phyloP scores from a whole-genome alignment of 1,140 invertebrate genomes.

The Anastrepha obliqua region DNA sequence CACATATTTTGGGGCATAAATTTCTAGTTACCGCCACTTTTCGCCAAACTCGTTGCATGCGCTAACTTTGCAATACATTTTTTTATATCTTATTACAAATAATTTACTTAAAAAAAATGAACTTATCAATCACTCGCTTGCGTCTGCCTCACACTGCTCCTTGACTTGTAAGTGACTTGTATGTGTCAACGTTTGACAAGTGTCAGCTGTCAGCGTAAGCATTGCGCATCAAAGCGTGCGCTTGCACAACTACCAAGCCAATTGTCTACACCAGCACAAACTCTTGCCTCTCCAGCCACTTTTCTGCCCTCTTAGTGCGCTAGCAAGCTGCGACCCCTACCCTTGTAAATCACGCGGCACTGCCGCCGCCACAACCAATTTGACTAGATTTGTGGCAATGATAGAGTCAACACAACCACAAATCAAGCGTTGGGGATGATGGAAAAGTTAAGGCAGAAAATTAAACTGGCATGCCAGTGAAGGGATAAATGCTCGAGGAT shows the following conservation, averaged over 20 bases:
- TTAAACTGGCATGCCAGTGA: no score
- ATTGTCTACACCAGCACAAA: not conserved
- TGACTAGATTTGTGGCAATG: slow-evolving; percentile 46
- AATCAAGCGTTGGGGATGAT: slow-evolving; percentile 28
- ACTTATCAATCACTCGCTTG: not conserved
- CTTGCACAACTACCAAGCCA: not conserved
- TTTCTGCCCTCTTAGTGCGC: not conserved
- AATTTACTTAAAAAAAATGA: not conserved
- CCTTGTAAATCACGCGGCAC: slow-evolving; percentile 1
- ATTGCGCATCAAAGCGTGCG: slow-evolving; percentile 36
- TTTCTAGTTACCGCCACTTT: no score
- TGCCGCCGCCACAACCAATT: slow-evolving; percentile 21
- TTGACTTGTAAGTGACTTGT: slow-evolving; percentile 41
- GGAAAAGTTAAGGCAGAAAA: not conserved
- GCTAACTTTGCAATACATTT: no score
- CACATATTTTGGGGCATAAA: no score
- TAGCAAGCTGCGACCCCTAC: not conserved
- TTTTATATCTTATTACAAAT: not conserved
- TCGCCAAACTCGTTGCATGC: no score
- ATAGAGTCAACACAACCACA: slow-evolving; percentile 39
- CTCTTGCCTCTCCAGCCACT: not conserved
- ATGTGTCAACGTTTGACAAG: slow-evolving; percentile 28
- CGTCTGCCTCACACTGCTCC: not conserved
- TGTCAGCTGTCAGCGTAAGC: slow-evolving; percentile 13
- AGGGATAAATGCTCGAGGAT: not conserved